Base-by-base conservation (phyloP, 1,140 invertebrate species). In the Heliconius nattereri region DNA sequence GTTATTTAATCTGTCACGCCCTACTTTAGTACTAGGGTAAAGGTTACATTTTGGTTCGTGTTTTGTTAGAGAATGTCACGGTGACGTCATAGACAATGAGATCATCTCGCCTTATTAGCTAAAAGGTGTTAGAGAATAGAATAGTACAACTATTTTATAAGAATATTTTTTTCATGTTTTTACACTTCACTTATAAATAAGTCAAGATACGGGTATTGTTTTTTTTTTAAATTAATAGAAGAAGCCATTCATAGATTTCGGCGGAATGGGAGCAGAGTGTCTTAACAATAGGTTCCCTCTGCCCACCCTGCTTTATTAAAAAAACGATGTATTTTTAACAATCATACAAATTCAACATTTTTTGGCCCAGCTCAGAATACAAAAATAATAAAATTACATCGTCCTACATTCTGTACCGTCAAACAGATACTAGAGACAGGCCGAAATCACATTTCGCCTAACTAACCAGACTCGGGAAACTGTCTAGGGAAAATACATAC, bases 61-160 rank as follows among this genome's bases (percentile, higher is more conserved):
- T 45, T 76, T 76, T 20, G 75, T 71, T 23, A 76, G 75, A 26
- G 40, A 29, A 76, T 70, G 66, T 37, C 13, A 75, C 26, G 1
- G 60, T 76, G 75, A 76, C 45, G 75, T 49, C 60, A 76, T 49
- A 32, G 20, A 40, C 57, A 49, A 76, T 76, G 75, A 76, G 57
- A 76, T 76, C 75, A 76, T 76, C 60, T 29, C 29, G 60, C 23
- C 13, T 11, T 66, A 66, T 26, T 66, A 60, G 20, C 54, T 60
- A 60, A 26, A 60, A 60, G n/a, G 8, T n/a, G n/a, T 23, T 60
- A 60, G n/a, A n/a, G n/a, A 11, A 23, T 60, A 23, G n/a, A 26
- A 60, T 57, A 57, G 9, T 11, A n/a, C n/a, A 57, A 9, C 0
- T n/a, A 3, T 9, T n/a, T 13, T 57, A 3, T 7, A n/a, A 57